These are phyloP conservation scores for Polyommatus iphigenia DNA, from an alignment of 2,888 invertebrate species.

Conservation along the genomic window DNA sequence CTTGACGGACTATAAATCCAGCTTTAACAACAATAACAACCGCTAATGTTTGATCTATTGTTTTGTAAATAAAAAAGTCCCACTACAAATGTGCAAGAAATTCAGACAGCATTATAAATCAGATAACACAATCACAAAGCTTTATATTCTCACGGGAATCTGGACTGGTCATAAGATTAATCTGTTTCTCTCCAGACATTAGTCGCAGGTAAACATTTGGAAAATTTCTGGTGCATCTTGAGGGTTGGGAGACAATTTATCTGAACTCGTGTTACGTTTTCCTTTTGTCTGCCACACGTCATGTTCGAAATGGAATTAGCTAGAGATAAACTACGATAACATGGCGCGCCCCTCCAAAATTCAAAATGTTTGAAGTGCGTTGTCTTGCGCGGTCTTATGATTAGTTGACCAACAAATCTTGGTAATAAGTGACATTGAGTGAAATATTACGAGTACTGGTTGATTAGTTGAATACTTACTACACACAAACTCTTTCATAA, in stretches of 20 bases:
- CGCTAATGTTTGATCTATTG: background rate
- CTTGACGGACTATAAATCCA: too few species aligned
- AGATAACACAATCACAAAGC: conserved; percentile 15
- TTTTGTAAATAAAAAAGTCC: background rate
- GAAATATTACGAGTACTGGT: too few species aligned
- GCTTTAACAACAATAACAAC: background rate
- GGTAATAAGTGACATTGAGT: too few species aligned
- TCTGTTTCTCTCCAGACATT: conserved; percentile 15
- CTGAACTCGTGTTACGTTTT: background rate
- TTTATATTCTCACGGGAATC: conserved; percentile 8
- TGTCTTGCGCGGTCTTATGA: too few species aligned
- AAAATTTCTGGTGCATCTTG: conserved; percentile 18
- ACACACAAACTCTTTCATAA: too few species aligned
- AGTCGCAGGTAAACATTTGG: conserved; percentile 24
- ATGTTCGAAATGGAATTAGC: background rate
- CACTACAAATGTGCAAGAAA: background rate
- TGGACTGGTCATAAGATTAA: conserved; percentile 22
- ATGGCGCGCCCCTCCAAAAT: too few species aligned
- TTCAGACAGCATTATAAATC: conserved; percentile 7
- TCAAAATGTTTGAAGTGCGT: too few species aligned
- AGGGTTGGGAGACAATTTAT: conserved; percentile 3
- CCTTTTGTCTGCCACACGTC: background rate
- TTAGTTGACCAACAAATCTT: too few species aligned
- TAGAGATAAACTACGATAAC: too few species aligned
- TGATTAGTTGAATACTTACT: too few species aligned